These are phyloP conservation scores for Automeris io DNA, from an alignment of 2,888 invertebrate species.

Conservation along the genomic window DNA sequence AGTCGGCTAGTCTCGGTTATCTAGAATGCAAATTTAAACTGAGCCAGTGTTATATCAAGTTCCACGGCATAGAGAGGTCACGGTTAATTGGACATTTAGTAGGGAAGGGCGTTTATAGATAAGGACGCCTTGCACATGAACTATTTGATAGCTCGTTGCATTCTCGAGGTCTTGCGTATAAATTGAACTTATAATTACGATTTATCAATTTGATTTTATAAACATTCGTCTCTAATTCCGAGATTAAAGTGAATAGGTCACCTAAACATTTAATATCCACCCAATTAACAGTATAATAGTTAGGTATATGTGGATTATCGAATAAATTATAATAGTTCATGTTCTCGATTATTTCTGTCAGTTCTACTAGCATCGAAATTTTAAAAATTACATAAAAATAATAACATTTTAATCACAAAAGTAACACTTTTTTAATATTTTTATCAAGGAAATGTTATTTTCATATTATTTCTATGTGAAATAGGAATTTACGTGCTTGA, in stretches of 20 bases:
- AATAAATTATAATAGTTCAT: no score
- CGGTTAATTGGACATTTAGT: constrained; percentile 28
- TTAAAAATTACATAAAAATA: no score
- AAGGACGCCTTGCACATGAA: constrained; percentile 56
- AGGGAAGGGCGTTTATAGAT: constrained; percentile 48
- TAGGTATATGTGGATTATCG: background rate
- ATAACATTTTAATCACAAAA: no score
- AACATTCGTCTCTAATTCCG: background rate
- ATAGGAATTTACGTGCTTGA: no score
- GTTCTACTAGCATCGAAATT: no score
- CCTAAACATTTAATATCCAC: background rate
- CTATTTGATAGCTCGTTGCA: constrained; percentile 40
- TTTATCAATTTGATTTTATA: background rate
- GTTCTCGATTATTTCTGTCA: no score
- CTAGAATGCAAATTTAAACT: constrained; percentile 34
- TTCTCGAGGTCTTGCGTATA: constrained; percentile 29
- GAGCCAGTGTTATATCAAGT: constrained; percentile 7
- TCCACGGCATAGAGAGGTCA: constrained; percentile 24
- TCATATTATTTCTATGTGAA: no score
- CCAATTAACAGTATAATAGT: background rate
- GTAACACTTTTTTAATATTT: no score
- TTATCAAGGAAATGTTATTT: no score
- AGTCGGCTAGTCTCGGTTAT: no score
- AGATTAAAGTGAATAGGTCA: background rate
- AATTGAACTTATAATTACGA: constrained; percentile 16